Base-by-base conservation (phyloP, 2,888 invertebrate genomes). In the Tetranychus piercei region DNA sequence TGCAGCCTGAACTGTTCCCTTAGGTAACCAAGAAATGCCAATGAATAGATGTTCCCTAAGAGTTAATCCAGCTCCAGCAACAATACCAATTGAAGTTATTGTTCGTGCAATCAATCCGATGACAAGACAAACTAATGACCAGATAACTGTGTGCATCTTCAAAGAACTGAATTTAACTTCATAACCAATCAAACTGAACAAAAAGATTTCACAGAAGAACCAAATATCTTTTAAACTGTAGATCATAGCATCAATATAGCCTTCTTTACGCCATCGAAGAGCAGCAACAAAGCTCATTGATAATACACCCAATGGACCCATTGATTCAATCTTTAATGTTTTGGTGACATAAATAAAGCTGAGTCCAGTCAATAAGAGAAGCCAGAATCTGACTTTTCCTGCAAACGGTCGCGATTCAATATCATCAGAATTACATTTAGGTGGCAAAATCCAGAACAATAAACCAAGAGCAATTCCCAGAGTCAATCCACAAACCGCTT, bases 151-250 rank as follows among this genome's bases (percentile, higher is more conserved):
- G 11, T 34, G 7, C n/a, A 11, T 9, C 11, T 71, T 8, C 11
- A 71, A 9, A 4, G 34, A 44, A n/a, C 20, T 20, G 7, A 83
- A 78, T 65, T 82, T 80, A 0, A 85, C 80, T 83, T 93, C 91
- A 15, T 93, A 88, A 2, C 95, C 96, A 43, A 96, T 96, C 44
- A 96, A 86, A 2, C 90, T 90, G 82, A 97, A 97, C 20, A 97
- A 85, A 81, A 95, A 89, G 0, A 95, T 95, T 82, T 96, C 94
- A 82, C 94, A 92, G 78, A 95, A 88, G 89, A 92, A 90, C 96
- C 96, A 96, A 82, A 95, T 88, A 0, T 90, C 90, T 0, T 89
- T 88, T 0, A 94, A 91, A 0, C 91, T 90, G 83, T 92, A 92
- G 86, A 87, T 80, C 1, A 80, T 81, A 75, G 77, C 44, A 80